Conservation (phyloP, 2,113 vertebrate species). For the Lamprotornis superbus region DNA sequence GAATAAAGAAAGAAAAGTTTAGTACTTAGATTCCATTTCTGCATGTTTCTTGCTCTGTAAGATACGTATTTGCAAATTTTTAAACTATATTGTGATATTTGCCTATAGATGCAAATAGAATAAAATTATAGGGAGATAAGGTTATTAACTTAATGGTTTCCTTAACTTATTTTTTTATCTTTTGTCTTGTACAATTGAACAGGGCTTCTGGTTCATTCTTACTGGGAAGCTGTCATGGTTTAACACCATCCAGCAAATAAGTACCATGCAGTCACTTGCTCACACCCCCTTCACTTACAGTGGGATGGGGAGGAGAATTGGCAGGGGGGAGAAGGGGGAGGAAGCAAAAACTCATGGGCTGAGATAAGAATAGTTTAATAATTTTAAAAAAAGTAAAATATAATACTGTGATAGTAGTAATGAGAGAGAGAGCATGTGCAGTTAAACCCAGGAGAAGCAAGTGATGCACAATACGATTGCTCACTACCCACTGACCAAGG, state of each 20-base stretch:
- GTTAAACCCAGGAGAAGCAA: background rate
- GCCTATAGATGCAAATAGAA: background rate
- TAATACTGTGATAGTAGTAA: background rate
- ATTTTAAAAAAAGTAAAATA: background rate
- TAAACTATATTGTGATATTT: background rate
- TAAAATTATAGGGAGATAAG: background rate
- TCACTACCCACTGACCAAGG: background rate
- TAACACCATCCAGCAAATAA: background rate
- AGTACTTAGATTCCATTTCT: background rate
- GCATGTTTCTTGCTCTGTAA: background rate
- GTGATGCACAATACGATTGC: background rate
- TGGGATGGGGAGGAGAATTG: background rate
- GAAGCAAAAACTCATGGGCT: background rate
- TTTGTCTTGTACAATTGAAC: background rate
- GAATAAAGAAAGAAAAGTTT: background rate
- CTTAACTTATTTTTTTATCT: background rate
- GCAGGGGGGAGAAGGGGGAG: rapidly evolving
- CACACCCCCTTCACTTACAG: background rate
- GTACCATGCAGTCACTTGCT: background rate
- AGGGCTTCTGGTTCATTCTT: background rate
- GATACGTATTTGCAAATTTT: background rate
- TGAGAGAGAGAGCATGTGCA: background rate
- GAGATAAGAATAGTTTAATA: background rate
- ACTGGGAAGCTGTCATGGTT: background rate
- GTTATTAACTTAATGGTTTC: background rate